Conservation (phyloP, 2,888 invertebrate species). For the Sminthurinus aureus region DNA sequence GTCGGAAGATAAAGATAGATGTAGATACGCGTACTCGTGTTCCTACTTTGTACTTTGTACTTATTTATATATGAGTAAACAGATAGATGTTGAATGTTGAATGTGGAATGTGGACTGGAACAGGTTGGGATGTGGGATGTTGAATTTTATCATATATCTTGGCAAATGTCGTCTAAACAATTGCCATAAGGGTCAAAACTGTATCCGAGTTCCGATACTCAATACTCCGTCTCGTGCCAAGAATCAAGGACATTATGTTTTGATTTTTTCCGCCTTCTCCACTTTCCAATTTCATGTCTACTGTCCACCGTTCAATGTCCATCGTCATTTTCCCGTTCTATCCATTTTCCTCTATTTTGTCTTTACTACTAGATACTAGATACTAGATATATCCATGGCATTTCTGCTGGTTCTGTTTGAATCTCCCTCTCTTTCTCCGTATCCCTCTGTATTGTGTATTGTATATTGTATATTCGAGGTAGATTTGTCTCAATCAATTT, state of each 20-base stretch:
- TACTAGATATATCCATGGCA: too few relatives aligned
- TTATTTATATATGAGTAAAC: neutral
- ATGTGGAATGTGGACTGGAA: too few relatives aligned
- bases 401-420: too few relatives aligned
- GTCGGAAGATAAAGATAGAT: too few relatives aligned
- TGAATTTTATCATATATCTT: neutral
- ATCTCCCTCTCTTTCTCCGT: neutral
- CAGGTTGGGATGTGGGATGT: neutral
- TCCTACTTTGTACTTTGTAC: neutral
- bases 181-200: slow-evolving; percentile 9
- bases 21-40: neutral
- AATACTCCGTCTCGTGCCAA: neutral
- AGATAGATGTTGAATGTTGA: neutral
- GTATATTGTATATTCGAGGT: too few relatives aligned
- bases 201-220: too few relatives aligned
- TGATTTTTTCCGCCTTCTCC: neutral
- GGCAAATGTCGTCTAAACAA: slow-evolving; percentile 10
- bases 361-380: too few relatives aligned
- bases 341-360: too few relatives aligned
- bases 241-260: neutral
- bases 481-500: neutral
- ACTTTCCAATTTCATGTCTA: too few relatives aligned
- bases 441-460: neutral
- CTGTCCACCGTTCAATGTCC: too few relatives aligned
- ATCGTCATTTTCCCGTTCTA: too few relatives aligned